A percentile compares a stretch with the other conserved stretches of the same genome.
Evolutionary conservation across 2,888 invertebrate genomes (phyloP).

Genomic region (Masnerella sp.): DNA sequence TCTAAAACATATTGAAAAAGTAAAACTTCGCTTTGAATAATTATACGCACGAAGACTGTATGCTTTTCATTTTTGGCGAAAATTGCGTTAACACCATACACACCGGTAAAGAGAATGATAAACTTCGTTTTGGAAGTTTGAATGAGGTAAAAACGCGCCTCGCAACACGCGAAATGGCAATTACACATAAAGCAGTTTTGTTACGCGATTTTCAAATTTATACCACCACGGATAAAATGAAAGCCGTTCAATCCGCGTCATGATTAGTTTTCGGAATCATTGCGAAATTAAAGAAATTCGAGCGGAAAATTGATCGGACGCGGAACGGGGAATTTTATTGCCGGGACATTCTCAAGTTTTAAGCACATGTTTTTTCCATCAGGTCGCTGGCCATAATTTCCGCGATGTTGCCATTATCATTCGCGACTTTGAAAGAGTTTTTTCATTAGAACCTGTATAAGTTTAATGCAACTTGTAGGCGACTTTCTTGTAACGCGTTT

Average conservation of each 20-base stretch:
- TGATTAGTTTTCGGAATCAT: too few species aligned
- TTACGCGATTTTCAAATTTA: too few species aligned
- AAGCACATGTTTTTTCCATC: slow-evolving; percentile 22
- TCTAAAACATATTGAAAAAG: too few species aligned
- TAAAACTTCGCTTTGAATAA: too few species aligned
- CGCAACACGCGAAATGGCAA: not conserved
- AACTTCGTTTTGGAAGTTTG: slow-evolving; percentile 19
- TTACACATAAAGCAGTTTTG: slow-evolving; percentile 1
- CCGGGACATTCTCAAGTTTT: not conserved
- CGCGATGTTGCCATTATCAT: slow-evolving; percentile 18
- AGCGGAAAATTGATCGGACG: not conserved
- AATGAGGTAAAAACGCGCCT: slow-evolving; percentile 23
- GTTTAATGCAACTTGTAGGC: slow-evolving; percentile 24
- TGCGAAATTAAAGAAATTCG: too few species aligned
- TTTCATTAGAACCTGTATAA: slow-evolving; percentile 39
- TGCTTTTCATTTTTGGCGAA: not conserved
- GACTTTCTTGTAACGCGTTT: slow-evolving; percentile 33
- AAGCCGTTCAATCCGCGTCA: too few species aligned
- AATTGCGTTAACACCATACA: slow-evolving; percentile 16
- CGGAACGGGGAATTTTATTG: not conserved
- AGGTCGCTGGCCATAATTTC: slow-evolving; percentile 27
- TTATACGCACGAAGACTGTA: too few species aligned
- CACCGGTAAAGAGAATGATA: slow-evolving; percentile 9
- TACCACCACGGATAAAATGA: too few species aligned
- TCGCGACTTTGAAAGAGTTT: slow-evolving; percentile 27